These are phyloP conservation scores for Macquaria ambigua DNA, from an alignment of 2,113 vertebrate species.

Conservation along the genomic window DNA sequence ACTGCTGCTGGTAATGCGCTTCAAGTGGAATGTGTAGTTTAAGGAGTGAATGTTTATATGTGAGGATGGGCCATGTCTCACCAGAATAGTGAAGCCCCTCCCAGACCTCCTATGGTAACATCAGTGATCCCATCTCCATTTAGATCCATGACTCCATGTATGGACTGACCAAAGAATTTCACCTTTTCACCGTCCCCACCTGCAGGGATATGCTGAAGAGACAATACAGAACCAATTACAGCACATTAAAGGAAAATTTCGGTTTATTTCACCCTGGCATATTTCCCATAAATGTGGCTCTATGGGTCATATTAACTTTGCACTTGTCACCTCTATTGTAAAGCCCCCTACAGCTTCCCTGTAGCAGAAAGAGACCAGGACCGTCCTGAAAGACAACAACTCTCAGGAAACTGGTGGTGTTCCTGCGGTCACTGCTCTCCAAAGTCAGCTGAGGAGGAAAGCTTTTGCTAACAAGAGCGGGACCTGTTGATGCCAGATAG, in stretches of 20 bases:
- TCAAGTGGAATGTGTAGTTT: conserved; percentile 39
- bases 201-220: conserved; percentile 90
- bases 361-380: background rate
- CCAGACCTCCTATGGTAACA: conserved; percentile 95
- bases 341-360: background rate
- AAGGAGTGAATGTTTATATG: conserved; percentile 38
- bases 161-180: conserved; percentile 98
- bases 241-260: background rate
- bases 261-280: background rate
- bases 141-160: conserved; percentile 96
- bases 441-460: background rate
- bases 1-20: conserved; percentile 22
- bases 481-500: background rate
- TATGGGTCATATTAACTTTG: background rate
- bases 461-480: background rate
- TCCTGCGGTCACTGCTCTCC: background rate
- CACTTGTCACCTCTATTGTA: background rate
- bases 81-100: conserved; percentile 97
- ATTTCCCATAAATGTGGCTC: background rate
- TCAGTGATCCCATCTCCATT: conserved; percentile 95
- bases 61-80: conserved; percentile 71
- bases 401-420: background rate
- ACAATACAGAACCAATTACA: conserved; percentile 24
- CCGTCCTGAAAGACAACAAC: background rate
- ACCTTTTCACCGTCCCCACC: conserved; percentile 92